Conservation (phyloP, 1,140 invertebrate species). For the Zaprionus inermis region DNA sequence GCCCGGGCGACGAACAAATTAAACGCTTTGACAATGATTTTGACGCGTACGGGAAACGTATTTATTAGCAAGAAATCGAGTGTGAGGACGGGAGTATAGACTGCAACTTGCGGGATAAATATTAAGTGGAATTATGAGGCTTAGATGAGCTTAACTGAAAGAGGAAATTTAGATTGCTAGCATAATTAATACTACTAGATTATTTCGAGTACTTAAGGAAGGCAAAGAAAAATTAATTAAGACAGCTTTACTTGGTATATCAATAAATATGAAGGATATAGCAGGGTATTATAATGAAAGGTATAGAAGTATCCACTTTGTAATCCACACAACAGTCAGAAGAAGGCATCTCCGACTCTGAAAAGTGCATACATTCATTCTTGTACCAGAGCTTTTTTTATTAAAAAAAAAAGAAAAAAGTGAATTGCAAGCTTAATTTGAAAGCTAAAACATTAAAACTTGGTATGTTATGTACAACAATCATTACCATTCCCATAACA, state of each 20-base stretch:
- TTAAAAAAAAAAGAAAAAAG: too few relatives aligned
- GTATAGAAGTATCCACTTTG: too few relatives aligned
- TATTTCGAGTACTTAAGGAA: neutral
- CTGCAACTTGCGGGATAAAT: conserved; percentile 7
- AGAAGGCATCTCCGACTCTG: too few relatives aligned
- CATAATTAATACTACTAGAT: neutral
- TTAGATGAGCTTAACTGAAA: neutral
- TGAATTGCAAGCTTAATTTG: too few relatives aligned
- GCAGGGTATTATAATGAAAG: too few relatives aligned
- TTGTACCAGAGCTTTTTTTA: too few relatives aligned
- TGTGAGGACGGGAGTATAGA: conserved; percentile 44
- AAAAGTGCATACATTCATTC: too few relatives aligned
- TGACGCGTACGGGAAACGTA: conserved; percentile 44
- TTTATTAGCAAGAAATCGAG: conserved; percentile 72
- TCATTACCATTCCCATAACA: too few relatives aligned
- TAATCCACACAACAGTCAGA: too few relatives aligned
- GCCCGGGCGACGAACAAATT: conserved; percentile 53
- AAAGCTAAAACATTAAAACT: too few relatives aligned
- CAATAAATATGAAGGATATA: neutral
- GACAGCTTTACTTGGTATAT: rapidly evolving
- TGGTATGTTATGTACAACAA: too few relatives aligned
- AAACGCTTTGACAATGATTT: conserved; percentile 53
- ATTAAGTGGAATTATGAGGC: conserved; percentile 60
- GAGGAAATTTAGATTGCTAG: neutral
- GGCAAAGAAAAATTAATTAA: neutral